phyloP scores from a whole-genome alignment of 2,113 vertebrate genomes.

The Pseudorasbora parva region DNA sequence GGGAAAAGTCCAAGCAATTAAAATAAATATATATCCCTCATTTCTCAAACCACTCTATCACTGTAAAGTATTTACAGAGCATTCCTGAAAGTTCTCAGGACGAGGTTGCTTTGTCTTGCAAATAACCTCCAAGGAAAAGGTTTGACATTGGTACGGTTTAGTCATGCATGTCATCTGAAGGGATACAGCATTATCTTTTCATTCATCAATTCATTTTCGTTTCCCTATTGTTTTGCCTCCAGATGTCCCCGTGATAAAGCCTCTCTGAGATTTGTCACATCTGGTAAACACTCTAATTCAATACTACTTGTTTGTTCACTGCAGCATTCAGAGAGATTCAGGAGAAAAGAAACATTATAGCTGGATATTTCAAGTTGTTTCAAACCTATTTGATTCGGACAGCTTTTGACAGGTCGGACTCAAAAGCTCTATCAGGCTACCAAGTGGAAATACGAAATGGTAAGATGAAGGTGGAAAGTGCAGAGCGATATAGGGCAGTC shows the following conservation, averaged over 20 bases:
- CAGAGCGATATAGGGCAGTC: neutral
- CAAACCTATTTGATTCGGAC: slow-evolving; percentile 44
- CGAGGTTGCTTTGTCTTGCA: slow-evolving; percentile 33
- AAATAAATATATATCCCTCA: neutral
- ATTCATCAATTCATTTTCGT: slow-evolving; percentile 19
- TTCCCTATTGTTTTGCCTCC: slow-evolving; percentile 24
- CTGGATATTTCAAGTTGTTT: slow-evolving; percentile 29
- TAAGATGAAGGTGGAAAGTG: neutral
- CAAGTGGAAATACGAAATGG: slow-evolving; percentile 13
- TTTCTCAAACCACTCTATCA: neutral
- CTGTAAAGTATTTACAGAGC: slow-evolving; percentile 36
- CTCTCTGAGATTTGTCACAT: slow-evolving; percentile 51
- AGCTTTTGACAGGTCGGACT: slow-evolving; percentile 46
- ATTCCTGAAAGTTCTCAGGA: neutral
- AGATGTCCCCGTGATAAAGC: slow-evolving; percentile 41
- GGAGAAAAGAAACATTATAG: slow-evolving; percentile 26
- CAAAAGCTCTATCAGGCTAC: slow-evolving; percentile 34
- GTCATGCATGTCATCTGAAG: slow-evolving; percentile 27
- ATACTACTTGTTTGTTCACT: slow-evolving; percentile 40
- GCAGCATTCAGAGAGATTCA: slow-evolving; percentile 16
- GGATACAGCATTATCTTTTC: slow-evolving; percentile 26
- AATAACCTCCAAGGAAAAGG: slow-evolving; percentile 14
- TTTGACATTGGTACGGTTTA: slow-evolving; percentile 14
- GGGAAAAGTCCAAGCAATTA: neutral
- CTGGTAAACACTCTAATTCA: slow-evolving; percentile 49